Conservation (phyloP, 2,113 vertebrate species). For the Sula dactylatra region DNA sequence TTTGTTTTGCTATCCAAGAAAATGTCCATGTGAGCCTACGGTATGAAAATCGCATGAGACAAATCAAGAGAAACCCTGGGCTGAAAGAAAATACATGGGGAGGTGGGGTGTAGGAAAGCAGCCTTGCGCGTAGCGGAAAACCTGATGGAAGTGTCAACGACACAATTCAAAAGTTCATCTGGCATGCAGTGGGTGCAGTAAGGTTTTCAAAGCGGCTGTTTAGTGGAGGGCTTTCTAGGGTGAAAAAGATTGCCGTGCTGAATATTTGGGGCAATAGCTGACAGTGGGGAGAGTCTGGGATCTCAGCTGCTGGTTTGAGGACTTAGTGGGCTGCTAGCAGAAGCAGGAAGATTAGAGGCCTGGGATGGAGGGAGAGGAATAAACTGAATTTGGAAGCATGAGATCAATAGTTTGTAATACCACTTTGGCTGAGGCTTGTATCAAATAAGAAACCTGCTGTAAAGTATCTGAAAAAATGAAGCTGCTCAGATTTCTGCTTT, state of each 20-base stretch:
- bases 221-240: neutral
- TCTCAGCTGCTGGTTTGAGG: neutral
- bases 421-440: conserved; percentile 13
- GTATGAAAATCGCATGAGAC: neutral
- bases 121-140: neutral
- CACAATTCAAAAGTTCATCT: neutral
- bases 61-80: neutral
- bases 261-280: neutral
- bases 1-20: neutral
- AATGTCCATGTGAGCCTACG: neutral
- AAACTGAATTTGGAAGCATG: conserved; percentile 9
- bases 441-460: conserved; percentile 29
- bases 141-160: neutral
- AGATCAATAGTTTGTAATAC: conserved; percentile 1
- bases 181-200: neutral
- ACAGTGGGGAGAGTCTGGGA: neutral
- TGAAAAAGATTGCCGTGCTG: neutral
- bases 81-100: neutral
- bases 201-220: neutral
- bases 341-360: neutral
- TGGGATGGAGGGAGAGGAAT: neutral
- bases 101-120: neutral
- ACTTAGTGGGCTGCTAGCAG: neutral
- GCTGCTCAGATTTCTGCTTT: conserved; percentile 19
- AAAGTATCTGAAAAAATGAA: conserved; percentile 49